Evolutionary conservation across 2,113 vertebrate genomes (phyloP), one percentile per base, ranked within the genome.

Genomic region (Solea solea): DNA sequence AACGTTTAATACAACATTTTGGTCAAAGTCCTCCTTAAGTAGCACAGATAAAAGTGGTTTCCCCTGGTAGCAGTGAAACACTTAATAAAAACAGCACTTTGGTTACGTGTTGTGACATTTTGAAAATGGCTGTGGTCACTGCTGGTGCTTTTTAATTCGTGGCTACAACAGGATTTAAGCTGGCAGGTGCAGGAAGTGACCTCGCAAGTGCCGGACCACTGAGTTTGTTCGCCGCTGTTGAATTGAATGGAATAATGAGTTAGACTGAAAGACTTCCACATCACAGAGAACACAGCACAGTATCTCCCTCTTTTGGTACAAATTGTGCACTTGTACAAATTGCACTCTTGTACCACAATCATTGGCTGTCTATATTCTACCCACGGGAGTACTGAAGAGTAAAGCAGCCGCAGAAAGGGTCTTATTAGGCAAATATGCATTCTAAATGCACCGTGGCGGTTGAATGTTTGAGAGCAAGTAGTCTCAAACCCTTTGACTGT

Each of bases 331-430:
- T 88, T 53, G 53, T 78, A 85, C 83, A 87, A 83, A 82, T 82
- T 83, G 71, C 49, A 51, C 75, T 72, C 72, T 70, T 75, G 80
- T 82, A 75, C 71, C 45, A 45, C 45, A 28, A 80, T 86, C 80
- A 86, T 86, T 86, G 89, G 76, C 57, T 39, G 83, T 66, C 74
- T 67, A 64, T 68, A 83, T 81, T 86, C 80, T 61, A 81, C 86
- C 64, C 85, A 61, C 40, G 75, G 80, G 83, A 86, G 59, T 70
- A 48, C 12, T 70, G 83, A 54, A 57, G 45, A 71, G 65, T 39
- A 50, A 71, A 71, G 46, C 12, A 62, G 83, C 74, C 46, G 51
- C 54, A 64, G 74, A 84, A 78, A 59, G 56, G 57, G 39, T 51
- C 54, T 62, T 76, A 71, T 87, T 84, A 83, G 69, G 74, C 45